Conservation (phyloP, 2,113 vertebrate genomes). For the Psilopogon haemacephalus region DNA sequence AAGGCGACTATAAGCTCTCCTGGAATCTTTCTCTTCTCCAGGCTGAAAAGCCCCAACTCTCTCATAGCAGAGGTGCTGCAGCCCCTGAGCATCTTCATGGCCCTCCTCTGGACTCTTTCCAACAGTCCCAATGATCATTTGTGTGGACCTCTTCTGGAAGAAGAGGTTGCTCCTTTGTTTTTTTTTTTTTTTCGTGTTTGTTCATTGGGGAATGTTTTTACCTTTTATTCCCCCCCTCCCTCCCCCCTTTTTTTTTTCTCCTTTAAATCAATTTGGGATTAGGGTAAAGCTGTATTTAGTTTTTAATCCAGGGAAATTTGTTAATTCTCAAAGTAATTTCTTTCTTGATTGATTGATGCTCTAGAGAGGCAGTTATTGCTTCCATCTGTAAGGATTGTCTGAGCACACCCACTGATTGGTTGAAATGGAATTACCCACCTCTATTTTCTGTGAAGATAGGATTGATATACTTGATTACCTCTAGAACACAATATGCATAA, state of each 20-base stretch:
- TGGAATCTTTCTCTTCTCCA: no score
- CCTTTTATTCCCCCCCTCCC: rapidly evolving
- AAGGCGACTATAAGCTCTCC: no score
- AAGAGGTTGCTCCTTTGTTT: no score
- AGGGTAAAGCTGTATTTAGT: neutral
- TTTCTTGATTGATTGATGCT: neutral
- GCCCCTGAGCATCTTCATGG: no score
- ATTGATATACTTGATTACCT: neutral
- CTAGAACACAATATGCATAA: neutral
- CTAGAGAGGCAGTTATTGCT: neutral
- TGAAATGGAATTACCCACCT: neutral
- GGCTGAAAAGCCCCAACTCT: no score
- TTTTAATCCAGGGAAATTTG: neutral
- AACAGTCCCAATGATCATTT: no score
- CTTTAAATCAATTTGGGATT: neutral
- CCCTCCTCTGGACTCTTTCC: no score
- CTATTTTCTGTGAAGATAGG: neutral
- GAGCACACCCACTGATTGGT: rapidly evolving
- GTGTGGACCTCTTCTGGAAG: no score
- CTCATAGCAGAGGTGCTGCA: no score
- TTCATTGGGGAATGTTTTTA: no score
- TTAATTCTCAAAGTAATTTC: neutral
- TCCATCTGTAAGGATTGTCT: rapidly evolving
- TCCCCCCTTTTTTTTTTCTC: neutral
- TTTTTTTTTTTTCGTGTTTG: no score